phyloP scores from a whole-genome alignment of 1,140 invertebrate genomes.

The Globodera ellingtonae region DNA sequence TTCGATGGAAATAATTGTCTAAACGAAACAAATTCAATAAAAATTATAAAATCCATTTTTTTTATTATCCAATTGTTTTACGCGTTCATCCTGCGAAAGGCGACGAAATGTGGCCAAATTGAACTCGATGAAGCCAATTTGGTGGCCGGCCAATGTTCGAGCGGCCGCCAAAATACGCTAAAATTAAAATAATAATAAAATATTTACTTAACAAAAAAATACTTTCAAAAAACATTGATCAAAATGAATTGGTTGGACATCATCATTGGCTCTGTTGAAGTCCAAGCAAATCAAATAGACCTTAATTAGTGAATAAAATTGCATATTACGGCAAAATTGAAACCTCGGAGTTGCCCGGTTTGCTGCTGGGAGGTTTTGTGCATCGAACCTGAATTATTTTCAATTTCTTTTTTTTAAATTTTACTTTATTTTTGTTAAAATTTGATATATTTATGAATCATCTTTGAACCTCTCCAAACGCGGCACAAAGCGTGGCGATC shows the following conservation, averaged over 20 bases:
- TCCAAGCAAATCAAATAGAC: slow-evolving; percentile 40
- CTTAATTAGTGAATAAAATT: slow-evolving; percentile 23
- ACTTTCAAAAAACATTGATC: slow-evolving; percentile 11
- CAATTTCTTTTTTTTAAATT: not conserved
- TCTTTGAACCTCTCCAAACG: slow-evolving; percentile 10
- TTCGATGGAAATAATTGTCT: slow-evolving; percentile 24
- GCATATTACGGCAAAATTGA: not conserved
- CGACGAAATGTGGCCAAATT: slow-evolving; percentile 39
- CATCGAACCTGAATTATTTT: slow-evolving; percentile 7
- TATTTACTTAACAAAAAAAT: not conserved
- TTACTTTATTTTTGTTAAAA: not conserved
- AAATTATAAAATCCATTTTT: not conserved
- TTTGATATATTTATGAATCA: not conserved
- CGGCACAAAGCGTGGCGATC: slow-evolving; percentile 14
- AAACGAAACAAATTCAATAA: slow-evolving; percentile 2
- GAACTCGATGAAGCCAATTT: slow-evolving; percentile 41
- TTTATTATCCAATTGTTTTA: not conserved
- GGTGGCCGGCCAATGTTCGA: slow-evolving; percentile 23
- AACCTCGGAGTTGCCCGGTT: slow-evolving; percentile 51
- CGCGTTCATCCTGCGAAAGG: slow-evolving; percentile 31
- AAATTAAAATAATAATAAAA: not conserved
- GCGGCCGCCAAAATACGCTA: slow-evolving; percentile 33
- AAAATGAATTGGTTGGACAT: slow-evolving; percentile 1
- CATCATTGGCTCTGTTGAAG: slow-evolving; percentile 15
- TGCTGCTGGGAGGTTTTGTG: slow-evolving; percentile 36